Percentiles rank a stretch among this genome's conserved stretches.
These are phyloP conservation scores for Pachyramphus minor DNA, from an alignment of 2,113 vertebrate genomes.

Conservation along the genomic window DNA sequence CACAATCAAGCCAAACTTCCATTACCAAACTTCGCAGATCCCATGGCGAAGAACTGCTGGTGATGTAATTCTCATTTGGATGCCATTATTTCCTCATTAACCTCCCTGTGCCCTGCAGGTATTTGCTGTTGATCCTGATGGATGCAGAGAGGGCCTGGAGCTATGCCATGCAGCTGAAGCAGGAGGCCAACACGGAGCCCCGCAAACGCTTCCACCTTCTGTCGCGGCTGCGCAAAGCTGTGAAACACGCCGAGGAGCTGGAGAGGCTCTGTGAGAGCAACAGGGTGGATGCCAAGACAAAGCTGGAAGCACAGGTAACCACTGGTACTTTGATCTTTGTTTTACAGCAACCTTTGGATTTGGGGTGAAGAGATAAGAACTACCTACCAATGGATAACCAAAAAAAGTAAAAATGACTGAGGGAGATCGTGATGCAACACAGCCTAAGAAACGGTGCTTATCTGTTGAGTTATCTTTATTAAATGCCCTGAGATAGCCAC, in stretches of 20 bases:
- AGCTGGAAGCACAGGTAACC: slow-evolving; percentile 93
- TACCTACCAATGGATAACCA: background rate
- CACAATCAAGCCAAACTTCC: background rate
- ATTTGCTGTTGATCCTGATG: slow-evolving; percentile 92
- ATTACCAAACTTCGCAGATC: background rate
- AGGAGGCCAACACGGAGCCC: slow-evolving; percentile 96
- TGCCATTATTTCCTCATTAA: background rate
- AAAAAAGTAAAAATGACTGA: background rate
- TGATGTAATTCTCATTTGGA: background rate
- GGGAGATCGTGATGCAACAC: background rate
- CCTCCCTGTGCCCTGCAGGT: slow-evolving; percentile 65
- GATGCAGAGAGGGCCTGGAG: slow-evolving; percentile 97
- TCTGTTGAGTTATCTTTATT: background rate
- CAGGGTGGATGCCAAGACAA: slow-evolving; percentile 93
- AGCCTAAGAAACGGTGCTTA: background rate
- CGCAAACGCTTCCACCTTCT: slow-evolving; percentile 94
- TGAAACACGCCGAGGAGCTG: slow-evolving; percentile 90
- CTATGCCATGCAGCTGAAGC: slow-evolving; percentile 98
- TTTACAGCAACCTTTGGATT: background rate
- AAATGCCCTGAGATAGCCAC: background rate
- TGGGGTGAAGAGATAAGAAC: background rate
- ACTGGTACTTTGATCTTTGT: background rate
- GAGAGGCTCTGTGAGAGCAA: slow-evolving; percentile 93
- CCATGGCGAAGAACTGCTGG: background rate
- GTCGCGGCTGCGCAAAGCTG: slow-evolving; percentile 90